A percentile compares a stretch with the other conserved stretches of the same genome.
phyloP scores from a whole-genome alignment of 2,113 vertebrate genomes.

The Charadrius vociferus region DNA sequence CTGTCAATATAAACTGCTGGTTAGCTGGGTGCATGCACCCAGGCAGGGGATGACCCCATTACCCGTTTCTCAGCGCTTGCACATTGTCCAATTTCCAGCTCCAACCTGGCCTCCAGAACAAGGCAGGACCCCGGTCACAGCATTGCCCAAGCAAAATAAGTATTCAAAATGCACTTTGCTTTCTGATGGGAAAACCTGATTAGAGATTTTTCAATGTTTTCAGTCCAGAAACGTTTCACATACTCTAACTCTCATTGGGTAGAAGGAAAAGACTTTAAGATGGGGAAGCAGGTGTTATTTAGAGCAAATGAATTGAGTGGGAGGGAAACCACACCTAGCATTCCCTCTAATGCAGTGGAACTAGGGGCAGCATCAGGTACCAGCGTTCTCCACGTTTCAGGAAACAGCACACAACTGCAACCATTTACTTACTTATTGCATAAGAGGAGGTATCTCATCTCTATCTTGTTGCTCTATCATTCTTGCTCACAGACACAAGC shows the following conservation, averaged over 20 bases:
- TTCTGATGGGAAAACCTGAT: background rate
- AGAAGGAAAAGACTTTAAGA: background rate
- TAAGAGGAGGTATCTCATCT: background rate
- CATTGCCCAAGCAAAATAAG: background rate
- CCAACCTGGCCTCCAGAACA: accelerated
- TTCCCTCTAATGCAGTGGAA: background rate
- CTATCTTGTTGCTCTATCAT: no score
- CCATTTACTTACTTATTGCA: no score
- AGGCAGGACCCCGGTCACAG: background rate
- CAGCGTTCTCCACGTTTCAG: background rate
- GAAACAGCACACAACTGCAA: background rate
- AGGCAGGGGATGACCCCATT: accelerated
- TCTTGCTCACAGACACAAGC: background rate
- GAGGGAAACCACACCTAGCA: background rate
- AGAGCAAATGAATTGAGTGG: accelerated
- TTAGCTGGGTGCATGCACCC: accelerated
- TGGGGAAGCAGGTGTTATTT: background rate
- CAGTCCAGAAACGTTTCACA: background rate
- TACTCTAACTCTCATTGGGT: no score
- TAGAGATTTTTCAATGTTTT: background rate
- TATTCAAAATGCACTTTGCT: background rate
- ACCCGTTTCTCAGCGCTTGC: background rate
- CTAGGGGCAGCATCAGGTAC: no score
- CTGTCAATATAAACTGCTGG: accelerated
- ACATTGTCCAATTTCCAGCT: accelerated